Percentiles rank a stretch among this genome's conserved stretches.
Evolutionary conservation across 2,888 invertebrate species (phyloP).

Genomic region (Notocelia uddmanniana): DNA sequence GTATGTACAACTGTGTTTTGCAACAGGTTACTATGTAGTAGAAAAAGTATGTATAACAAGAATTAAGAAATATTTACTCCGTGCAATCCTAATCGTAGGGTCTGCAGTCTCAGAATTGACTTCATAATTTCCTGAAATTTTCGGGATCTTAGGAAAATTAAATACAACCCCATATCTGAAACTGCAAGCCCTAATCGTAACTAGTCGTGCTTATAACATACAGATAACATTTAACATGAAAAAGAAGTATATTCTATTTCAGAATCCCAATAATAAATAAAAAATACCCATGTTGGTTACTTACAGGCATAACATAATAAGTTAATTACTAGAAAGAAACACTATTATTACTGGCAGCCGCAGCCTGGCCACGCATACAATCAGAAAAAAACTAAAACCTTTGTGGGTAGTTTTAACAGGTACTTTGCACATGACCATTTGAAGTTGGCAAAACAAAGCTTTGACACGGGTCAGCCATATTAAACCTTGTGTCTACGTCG

Average conservation of each 20-base stretch:
- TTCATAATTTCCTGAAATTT: no score
- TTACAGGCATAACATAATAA: background rate
- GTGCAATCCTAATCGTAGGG: background rate
- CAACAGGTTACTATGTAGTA: background rate
- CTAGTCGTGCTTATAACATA: background rate
- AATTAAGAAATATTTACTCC: background rate
- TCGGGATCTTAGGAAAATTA: no score
- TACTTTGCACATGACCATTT: background rate
- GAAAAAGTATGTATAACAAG: background rate
- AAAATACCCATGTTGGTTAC: background rate
- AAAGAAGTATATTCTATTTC: slow-evolving; percentile 34
- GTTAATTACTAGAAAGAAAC: background rate
- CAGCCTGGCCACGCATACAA: background rate
- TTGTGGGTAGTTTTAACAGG: background rate
- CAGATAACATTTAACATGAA: slow-evolving; percentile 39
- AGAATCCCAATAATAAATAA: background rate
- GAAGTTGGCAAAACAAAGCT: background rate
- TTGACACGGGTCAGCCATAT: background rate
- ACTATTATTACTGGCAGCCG: no score
- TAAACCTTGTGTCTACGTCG: background rate
- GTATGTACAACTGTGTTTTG: slow-evolving; percentile 15
- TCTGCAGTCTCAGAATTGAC: no score
- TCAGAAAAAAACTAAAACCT: background rate
- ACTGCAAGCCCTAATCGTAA: no score
- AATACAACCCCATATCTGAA: no score